Conservation (phyloP, 2,888 invertebrate genomes). For the Macrophya alboannulata region DNA sequence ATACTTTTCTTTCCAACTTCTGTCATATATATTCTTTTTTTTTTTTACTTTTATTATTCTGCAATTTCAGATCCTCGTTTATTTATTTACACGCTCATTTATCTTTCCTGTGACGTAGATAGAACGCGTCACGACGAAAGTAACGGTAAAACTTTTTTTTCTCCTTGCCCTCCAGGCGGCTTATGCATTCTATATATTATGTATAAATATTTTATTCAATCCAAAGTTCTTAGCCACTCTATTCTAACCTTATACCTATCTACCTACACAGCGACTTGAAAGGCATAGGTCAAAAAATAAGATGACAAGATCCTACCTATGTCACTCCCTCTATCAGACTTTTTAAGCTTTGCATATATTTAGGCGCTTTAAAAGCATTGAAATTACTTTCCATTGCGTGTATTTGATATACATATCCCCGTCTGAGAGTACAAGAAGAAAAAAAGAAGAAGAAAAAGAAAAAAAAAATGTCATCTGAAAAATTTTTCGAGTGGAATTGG, state of each 20-base stretch:
- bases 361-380: neutral
- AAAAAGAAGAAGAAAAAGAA: neutral
- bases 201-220: constrained; percentile 48
- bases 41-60: neutral
- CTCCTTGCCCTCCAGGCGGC: neutral
- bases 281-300: constrained; percentile 8
- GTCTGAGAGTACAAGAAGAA: no score
- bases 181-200: constrained; percentile 40
- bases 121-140: constrained; percentile 30
- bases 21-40: neutral
- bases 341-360: neutral
- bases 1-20: constrained; percentile 7
- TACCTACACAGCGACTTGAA: neutral
- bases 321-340: neutral
- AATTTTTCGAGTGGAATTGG: neutral
- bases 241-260: neutral
- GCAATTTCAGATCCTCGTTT: constrained; percentile 14
- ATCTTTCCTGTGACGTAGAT: constrained; percentile 39
- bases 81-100: constrained; percentile 40
- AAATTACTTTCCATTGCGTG: neutral
- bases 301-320: neutral
- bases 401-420: neutral
- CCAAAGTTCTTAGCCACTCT: constrained; percentile 25
- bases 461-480: neutral
- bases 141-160: constrained; percentile 12